These are phyloP conservation scores for Emmelina monodactyla DNA, from an alignment of 2,888 invertebrate species.

Conservation along the genomic window DNA sequence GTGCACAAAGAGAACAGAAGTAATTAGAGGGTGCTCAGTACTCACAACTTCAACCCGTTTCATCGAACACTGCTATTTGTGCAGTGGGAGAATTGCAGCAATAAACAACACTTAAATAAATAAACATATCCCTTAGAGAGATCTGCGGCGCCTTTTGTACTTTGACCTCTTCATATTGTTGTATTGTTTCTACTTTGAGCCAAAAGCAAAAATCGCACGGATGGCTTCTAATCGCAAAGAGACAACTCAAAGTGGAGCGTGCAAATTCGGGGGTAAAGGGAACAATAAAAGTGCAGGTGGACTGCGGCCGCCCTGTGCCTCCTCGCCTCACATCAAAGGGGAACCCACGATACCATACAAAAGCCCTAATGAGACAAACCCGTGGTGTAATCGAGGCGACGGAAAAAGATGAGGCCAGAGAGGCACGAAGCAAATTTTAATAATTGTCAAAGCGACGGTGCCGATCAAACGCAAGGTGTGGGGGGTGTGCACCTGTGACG, in stretches of 20 bases:
- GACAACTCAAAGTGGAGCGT: slow-evolving; percentile 58
- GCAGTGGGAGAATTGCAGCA: no score
- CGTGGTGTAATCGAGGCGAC: slow-evolving; percentile 65
- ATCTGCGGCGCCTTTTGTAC: slow-evolving; percentile 15
- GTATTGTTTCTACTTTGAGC: no score
- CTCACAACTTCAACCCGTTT: no score
- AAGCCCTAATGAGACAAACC: slow-evolving; percentile 67
- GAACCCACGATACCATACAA: slow-evolving; percentile 60
- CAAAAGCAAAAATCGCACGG: slow-evolving; percentile 15
- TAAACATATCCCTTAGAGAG: slow-evolving; percentile 19
- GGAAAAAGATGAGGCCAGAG: slow-evolving; percentile 65
- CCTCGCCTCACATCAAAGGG: slow-evolving; percentile 53
- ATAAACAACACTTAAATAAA: no score
- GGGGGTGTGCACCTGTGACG: slow-evolving; percentile 39
- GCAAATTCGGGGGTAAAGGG: slow-evolving; percentile 52
- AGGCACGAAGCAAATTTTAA: slow-evolving; percentile 68
- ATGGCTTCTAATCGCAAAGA: slow-evolving; percentile 49
- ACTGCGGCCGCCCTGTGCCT: slow-evolving; percentile 37
- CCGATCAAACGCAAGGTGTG: slow-evolving; percentile 58
- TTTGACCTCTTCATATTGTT: slow-evolving; percentile 9
- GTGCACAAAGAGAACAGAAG: slow-evolving; percentile 49
- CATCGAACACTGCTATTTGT: no score
- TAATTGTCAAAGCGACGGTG: slow-evolving; percentile 69
- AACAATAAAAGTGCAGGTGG: slow-evolving; percentile 65
- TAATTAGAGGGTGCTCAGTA: slow-evolving; percentile 59